A percentile compares a stretch with the other conserved stretches of the same genome.
These are phyloP conservation scores for Octodon degus DNA, from an alignment of 2,113 vertebrate genomes.

Conservation along the genomic window DNA sequence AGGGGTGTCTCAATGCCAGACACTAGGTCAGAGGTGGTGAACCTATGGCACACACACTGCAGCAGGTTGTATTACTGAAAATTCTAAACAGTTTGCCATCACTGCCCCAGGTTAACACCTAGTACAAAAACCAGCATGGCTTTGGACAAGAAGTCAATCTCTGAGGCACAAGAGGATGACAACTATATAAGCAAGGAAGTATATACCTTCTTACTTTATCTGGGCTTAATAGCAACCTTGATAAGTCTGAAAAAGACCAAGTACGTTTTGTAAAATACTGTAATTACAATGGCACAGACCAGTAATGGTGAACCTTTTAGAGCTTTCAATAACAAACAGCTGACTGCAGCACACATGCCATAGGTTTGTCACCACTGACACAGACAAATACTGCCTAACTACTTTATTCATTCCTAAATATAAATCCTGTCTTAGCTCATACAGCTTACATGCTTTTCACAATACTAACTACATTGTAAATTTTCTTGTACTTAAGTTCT, in stretches of 20 bases:
- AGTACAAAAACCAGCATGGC: neutral
- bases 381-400: neutral
- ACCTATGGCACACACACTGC: neutral
- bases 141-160: neutral
- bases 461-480: conserved; percentile 11
- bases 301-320: neutral
- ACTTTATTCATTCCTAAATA: conserved; percentile 21
- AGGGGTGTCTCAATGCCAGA: neutral
- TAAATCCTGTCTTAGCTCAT: neutral
- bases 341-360: neutral
- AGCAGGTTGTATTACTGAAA: neutral
- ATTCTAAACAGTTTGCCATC: neutral
- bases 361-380: neutral
- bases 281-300: neutral
- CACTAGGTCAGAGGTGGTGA: neutral
- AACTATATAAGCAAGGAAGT: neutral
- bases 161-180: neutral
- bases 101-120: neutral
- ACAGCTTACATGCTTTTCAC: neutral
- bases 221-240: neutral
- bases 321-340: neutral
- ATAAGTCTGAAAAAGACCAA: neutral
- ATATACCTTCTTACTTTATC: neutral
- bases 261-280: neutral
- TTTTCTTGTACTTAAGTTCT: conserved; percentile 22